Percentiles rank a stretch among this genome's conserved stretches.
Evolutionary conservation across 2,888 invertebrate species (phyloP).

Genomic region (Lydus trimaculatus): DNA sequence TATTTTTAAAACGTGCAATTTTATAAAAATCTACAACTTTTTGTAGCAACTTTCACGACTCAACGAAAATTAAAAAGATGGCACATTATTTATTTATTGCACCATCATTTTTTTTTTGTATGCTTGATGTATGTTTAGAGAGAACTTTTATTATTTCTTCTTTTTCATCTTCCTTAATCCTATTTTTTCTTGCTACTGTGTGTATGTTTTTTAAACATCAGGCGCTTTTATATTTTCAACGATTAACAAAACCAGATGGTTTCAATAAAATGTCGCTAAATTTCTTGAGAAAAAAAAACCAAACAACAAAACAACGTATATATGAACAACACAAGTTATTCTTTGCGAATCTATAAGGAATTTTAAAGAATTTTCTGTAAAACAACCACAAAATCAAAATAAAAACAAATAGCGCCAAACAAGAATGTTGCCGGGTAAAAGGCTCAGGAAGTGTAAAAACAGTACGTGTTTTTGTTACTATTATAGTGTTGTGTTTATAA

Average conservation of each 20-base stretch:
- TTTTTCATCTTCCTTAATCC: not conserved
- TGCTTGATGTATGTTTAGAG: not conserved
- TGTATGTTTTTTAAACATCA: not conserved
- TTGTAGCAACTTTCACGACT: conserved; percentile 28
- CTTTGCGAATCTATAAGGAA: too few relatives aligned
- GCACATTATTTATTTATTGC: conserved; percentile 33
- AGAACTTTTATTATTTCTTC: not conserved
- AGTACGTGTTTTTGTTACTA: conserved; percentile 2
- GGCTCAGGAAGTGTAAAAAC: not conserved
- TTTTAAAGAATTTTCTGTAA: not conserved
- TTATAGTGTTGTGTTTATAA: conserved; percentile 44
- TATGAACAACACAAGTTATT: not conserved
- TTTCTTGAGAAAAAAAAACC: too few relatives aligned
- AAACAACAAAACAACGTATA: too few relatives aligned
- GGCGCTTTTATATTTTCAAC: not conserved
- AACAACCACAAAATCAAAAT: too few relatives aligned
- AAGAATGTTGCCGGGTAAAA: not conserved
- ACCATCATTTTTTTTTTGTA: not conserved
- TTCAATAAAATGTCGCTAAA: conserved; percentile 1
- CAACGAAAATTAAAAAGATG: conserved; percentile 30
- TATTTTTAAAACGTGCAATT: conserved; percentile 26
- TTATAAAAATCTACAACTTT: conserved; percentile 29
- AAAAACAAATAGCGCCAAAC: not conserved
- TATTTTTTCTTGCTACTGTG: not conserved
- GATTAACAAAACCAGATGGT: conserved; percentile 2